Percentiles rank a stretch among this genome's conserved stretches.
phyloP scores from a whole-genome alignment of 2,888 invertebrate genomes.

The Cancer borealis region DNA sequence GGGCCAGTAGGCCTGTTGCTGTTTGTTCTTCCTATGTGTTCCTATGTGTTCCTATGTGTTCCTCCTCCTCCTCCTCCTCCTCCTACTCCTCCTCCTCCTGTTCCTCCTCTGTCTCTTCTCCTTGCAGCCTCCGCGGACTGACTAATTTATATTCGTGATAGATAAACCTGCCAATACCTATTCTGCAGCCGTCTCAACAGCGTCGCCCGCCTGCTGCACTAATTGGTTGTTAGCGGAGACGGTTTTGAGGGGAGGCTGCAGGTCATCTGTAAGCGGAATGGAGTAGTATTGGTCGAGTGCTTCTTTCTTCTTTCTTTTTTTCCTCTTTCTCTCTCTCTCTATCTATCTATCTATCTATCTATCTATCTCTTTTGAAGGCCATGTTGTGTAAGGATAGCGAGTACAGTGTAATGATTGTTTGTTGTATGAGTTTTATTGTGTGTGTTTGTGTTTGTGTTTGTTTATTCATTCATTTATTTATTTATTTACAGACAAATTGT shows the following conservation, averaged over 20 bases:
- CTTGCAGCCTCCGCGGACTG: not conserved
- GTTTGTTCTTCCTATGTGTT: too few relatives aligned
- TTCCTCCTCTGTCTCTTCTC: not conserved
- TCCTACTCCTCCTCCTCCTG: not conserved
- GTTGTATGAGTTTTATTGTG: too few relatives aligned
- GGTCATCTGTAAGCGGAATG: constrained; percentile 8
- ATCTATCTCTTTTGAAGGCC: too few relatives aligned
- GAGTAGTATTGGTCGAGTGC: not conserved
- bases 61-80: not conserved
- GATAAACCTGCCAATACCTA: constrained; percentile 29
- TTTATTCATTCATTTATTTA: not conserved
- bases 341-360: too few relatives aligned
- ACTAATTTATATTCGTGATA: constrained; percentile 34
- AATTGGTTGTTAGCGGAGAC: constrained; percentile 24
- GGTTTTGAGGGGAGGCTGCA: not conserved
- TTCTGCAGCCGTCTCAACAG: constrained; percentile 31
- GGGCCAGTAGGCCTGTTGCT: too few relatives aligned
- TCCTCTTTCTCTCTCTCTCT: not conserved
- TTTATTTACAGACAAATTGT: not conserved
- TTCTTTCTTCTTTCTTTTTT: not conserved
- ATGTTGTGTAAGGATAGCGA: too few relatives aligned
- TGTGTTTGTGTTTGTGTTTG: not conserved
- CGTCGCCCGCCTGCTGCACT: not conserved
- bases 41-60: too few relatives aligned
- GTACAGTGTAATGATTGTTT: too few relatives aligned